Base-by-base conservation (phyloP, 1,140 invertebrate genomes). In the Drosophila truncata region DNA sequence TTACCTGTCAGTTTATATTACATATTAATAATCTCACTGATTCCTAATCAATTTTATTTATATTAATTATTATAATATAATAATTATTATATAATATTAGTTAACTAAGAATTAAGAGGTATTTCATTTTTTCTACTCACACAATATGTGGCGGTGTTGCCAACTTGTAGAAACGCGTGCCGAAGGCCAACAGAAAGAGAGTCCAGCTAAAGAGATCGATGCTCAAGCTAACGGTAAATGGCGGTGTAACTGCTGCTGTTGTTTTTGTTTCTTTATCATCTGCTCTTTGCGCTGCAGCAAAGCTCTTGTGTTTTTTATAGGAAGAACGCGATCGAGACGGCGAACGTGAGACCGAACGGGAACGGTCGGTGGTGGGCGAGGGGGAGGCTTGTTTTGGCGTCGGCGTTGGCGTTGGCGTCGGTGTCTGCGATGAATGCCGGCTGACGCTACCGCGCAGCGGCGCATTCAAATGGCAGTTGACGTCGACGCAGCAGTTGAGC, bases 111-210 rank as follows among this genome's bases (percentile, higher is more conserved):
- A 33, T 8, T 33, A 33, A 13, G 13, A 18, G 20, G 3, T 60
- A 47, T 33, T 33, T 0, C 7, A 1, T 35, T 41, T 37, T 60
- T 62, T 20, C 9, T 77, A 95, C 97, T 96, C 95, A 98, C 97
- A 99, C 98, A 90, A 99, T 97, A 94, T 96, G 96, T 47, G 94
- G 94, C 7, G 98, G 98, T 91, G 97, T 95, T 79, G 97, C 95
- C 37, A 99, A 93, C 80, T 95, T 95, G 93, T 98, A 98, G 87
- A 98, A 95, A 76, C 98, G 94, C 33, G 97, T 98, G 9, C 94
- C 87, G 54, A 98, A 91, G 44, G 95, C 96, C 64, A 95, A 74
- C 33, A 96, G 47, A 90, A 98, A 96, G 37, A 99, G 92, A 10
- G 94, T 59, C 42, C 96, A 75, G 59, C 96, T 96, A 41, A 98